A percentile compares a stretch with the other conserved stretches of the same genome.
phyloP scores from a whole-genome alignment of 1,140 invertebrate species.

The Fopius arisanus region DNA sequence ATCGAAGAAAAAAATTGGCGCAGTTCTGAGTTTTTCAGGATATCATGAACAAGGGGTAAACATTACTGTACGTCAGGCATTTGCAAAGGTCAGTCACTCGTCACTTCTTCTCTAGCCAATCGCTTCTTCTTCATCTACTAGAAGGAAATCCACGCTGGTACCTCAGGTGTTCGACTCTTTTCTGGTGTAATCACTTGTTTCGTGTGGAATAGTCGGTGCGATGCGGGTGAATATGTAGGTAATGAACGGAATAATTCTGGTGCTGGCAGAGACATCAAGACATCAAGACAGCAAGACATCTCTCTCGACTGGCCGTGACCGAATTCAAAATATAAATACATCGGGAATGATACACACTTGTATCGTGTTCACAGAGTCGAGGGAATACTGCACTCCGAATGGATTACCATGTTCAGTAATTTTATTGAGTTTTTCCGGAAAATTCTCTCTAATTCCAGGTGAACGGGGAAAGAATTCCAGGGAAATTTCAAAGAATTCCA shows the following conservation, averaged over 20 bases:
- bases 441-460: too few species aligned
- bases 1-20: neutral
- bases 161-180: neutral
- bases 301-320: constrained; percentile 57
- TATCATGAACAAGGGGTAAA: too few species aligned
- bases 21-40: too few species aligned
- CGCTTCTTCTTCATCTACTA: neutral
- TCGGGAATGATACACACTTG: constrained; percentile 21
- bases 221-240: too few species aligned
- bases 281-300: too few species aligned
- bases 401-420: too few species aligned
- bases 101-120: neutral
- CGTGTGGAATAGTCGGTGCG: neutral
- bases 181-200: neutral
- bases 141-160: too few species aligned
- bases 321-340: constrained; percentile 61
- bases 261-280: neutral
- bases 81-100: constrained; percentile 39
- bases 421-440: too few species aligned
- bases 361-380: neutral
- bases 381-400: too few species aligned
- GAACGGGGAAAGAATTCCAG: too few species aligned
- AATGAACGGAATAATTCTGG: neutral
- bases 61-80: too few species aligned
- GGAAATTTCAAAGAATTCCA: too few species aligned